Evolutionary conservation across 92 coral and sea anemone genomes (phyloP).

Genomic region (Parazoanthus darwini): DNA sequence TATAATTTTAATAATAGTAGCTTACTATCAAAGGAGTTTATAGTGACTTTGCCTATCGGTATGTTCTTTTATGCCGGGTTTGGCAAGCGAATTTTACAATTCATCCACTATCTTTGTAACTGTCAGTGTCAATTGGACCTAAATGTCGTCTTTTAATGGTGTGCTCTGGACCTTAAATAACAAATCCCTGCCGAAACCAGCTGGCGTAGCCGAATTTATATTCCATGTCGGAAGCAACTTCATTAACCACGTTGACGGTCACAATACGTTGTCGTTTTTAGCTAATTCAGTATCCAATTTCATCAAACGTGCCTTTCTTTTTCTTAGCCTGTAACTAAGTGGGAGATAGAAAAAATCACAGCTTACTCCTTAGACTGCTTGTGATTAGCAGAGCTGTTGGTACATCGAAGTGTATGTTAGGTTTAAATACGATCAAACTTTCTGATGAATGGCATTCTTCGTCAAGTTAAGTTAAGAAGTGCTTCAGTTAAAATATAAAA

Average conservation of each 20-base stretch:
- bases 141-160: not conserved
- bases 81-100: not conserved
- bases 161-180: conserved; percentile 23
- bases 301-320: not conserved
- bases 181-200: not conserved
- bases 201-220: not conserved
- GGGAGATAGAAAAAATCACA: not conserved
- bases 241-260: not conserved
- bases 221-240: not conserved
- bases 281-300: not conserved
- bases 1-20: too few species aligned
- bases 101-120: not conserved
- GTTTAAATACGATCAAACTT: too few species aligned
- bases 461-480: too few species aligned
- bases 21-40: not conserved
- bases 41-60: not conserved
- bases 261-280: not conserved
- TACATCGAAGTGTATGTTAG: too few species aligned
- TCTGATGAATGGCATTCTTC: too few species aligned
- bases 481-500: too few species aligned
- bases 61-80: not conserved
- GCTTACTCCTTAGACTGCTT: not conserved
- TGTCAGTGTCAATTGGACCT: not conserved
- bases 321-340: not conserved
- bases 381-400: too few species aligned